Evolutionary conservation across 2,113 vertebrate species (phyloP).

Genomic region (Sus scrofa): DNA sequence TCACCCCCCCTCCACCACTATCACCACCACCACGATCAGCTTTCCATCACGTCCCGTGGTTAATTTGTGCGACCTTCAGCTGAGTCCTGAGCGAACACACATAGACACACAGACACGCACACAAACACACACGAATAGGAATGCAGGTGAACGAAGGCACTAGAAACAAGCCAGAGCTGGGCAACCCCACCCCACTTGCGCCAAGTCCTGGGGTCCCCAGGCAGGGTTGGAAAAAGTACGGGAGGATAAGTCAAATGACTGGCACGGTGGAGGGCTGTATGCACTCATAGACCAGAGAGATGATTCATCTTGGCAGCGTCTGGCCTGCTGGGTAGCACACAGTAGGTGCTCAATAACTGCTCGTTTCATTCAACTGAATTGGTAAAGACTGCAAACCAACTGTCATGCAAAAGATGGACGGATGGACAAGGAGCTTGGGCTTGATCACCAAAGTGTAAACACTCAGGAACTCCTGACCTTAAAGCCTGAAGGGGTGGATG

Average conservation of each 20-base stretch:
- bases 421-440: no score
- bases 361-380: background rate
- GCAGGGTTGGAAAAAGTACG: background rate
- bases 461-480: background rate
- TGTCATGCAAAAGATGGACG: background rate
- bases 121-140: accelerated
- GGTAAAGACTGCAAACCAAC: background rate
- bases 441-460: background rate
- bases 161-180: background rate
- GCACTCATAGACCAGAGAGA: background rate
- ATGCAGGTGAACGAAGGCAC: background rate
- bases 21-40: background rate
- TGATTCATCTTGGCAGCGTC: background rate
- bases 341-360: background rate
- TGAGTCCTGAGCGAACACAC: background rate
- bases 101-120: background rate
- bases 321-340: background rate
- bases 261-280: accelerated
- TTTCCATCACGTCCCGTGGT: background rate
- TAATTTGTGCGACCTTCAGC: background rate
- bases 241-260: background rate
- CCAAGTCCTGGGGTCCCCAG: background rate
- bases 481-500: background rate
- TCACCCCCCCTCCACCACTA: background rate
- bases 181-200: background rate